Evolutionary conservation across 2,113 vertebrate genomes (phyloP), one percentile per base, ranked within the genome.

Genomic region (Butorides virescens): DNA sequence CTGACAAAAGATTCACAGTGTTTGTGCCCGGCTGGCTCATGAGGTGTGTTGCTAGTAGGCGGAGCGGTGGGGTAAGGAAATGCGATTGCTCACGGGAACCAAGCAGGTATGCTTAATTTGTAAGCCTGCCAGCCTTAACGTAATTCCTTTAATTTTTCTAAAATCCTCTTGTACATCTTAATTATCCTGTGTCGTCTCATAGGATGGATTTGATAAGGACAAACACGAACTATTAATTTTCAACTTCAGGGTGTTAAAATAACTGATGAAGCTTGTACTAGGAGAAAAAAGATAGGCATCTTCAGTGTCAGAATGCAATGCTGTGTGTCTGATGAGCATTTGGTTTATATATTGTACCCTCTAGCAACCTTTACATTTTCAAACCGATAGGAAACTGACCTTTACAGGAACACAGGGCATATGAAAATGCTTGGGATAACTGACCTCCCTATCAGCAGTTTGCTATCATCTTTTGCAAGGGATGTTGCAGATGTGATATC

Each of bases 181-280:
- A 87, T 95, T 86, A 86, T 89, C 70, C 39, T 47, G 15, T 68
- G 17, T 53, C 52, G 63, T 91, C 59, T 91, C 65, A 49, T n/a
- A 84, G 88, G 91, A 55, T 86, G 39, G 34, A 56, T 95, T 90
- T 92, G 77, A 86, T 94, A 88, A 89, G 59, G 61, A 71, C 63
- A 96, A 96, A 72, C n/a, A 36, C 1, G 13, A 94, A 63, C n/a
- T 82, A 84, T 77, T 95, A 87, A 86, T 95, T 94, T 92, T 87
- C 37, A 75, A 5, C 63, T 55, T 86, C 49, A 53, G 12, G 42
- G 27, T 88, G 87, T 76, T 96, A 94, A 95, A 95, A 82, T 89
- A 86, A 46, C 49, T 16, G 63, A 61, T 89, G 73, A 95, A 79
- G 44, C 46, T 79, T 88, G 55, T 72, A 78, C 18, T 68, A 67